Percentiles rank a stretch among this genome's conserved stretches.
These are phyloP conservation scores for Anadara kagoshimensis DNA, from an alignment of 1,140 invertebrate species.

Conservation along the genomic window DNA sequence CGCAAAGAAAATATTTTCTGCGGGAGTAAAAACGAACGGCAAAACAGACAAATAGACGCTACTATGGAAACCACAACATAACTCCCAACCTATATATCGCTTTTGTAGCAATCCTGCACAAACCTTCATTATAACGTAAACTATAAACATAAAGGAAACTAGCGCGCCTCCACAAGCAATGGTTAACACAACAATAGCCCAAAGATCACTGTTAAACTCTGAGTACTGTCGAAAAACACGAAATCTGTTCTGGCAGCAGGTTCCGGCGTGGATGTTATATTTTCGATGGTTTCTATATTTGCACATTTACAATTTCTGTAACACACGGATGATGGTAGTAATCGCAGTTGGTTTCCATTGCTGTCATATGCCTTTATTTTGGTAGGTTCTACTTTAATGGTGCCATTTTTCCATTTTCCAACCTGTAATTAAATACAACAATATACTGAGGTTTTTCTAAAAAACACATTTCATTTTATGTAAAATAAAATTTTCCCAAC, in stretches of 20 bases:
- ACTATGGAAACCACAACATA: slow-evolving; percentile 72
- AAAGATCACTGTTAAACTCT: slow-evolving; percentile 53
- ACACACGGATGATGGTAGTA: slow-evolving; percentile 38
- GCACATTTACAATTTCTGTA: slow-evolving; percentile 47
- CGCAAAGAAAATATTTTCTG: slow-evolving; percentile 69
- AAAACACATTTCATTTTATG: too few species aligned
- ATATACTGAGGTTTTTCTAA: too few species aligned
- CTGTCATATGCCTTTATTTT: slow-evolving; percentile 38
- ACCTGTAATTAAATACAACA: slow-evolving; percentile 30
- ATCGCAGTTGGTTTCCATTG: slow-evolving; percentile 18
- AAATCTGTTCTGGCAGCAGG: slow-evolving; percentile 10
- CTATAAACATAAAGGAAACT: slow-evolving; percentile 73
- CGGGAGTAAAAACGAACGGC: slow-evolving; percentile 76
- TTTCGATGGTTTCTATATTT: slow-evolving; percentile 20
- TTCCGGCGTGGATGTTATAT: neutral
- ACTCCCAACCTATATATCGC: slow-evolving; percentile 77
- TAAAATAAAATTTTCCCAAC: too few species aligned
- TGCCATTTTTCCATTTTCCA: slow-evolving; percentile 43
- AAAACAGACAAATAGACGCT: slow-evolving; percentile 76
- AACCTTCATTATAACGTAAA: slow-evolving; percentile 76
- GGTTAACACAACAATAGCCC: slow-evolving; percentile 54
- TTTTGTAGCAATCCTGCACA: slow-evolving; percentile 76
- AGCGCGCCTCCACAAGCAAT: slow-evolving; percentile 54
- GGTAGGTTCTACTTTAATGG: slow-evolving; percentile 20
- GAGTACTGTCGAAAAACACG: slow-evolving; percentile 36